Evolutionary conservation across 1,140 invertebrate genomes (phyloP), one percentile per base, ranked within the genome.

Genomic region (Lepeophtheirus salmonis): DNA sequence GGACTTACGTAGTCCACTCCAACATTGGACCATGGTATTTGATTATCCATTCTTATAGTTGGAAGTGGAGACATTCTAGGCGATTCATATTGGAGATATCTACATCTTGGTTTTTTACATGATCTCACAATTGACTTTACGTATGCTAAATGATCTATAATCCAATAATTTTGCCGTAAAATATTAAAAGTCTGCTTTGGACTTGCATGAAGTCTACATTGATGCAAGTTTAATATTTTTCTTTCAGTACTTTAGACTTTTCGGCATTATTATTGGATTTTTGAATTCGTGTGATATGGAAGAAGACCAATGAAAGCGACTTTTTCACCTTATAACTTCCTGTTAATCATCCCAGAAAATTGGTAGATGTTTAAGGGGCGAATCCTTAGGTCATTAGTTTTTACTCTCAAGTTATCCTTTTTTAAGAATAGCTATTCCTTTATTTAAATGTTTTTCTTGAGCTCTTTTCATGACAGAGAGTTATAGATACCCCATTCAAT

Each of bases 221-320:
- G 22, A 54, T 54, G 52, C 4, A 23, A 1, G 22, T 54, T 14
- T 54, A 54, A 54, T 54, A 54, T 54, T 17, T 3, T 54, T 20
- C 16, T 54, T 54, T 20, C 2, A 20, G 14, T 4, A 17, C n/a
- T n/a, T 20, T 1, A 54, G 3, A 12, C 52, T 24, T 54, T 54
- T 54, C n/a, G 52, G 52, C n/a, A 54, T 21, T 21, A 54, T 54
- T n/a, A 54, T 54, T 54, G 52, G 52, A 20, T 54, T 54, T 54
- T 3, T 20, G 13, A 20, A 54, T 20, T 54, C 52, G 21, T 54
- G 52, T 3, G 52, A 14, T 17, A 54, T 16, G 52, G 52, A 54
- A 3, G 52, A 54, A 2, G 52, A 18, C 23, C 20, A 54, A 17
- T 54, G 52, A 12, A 54, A 20, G 10, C 52, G 20, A 12, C 18